Evolutionary conservation across 2,113 vertebrate genomes (phyloP), one percentile per base, ranked within the genome.

Genomic region (Geothlypis trichas): DNA sequence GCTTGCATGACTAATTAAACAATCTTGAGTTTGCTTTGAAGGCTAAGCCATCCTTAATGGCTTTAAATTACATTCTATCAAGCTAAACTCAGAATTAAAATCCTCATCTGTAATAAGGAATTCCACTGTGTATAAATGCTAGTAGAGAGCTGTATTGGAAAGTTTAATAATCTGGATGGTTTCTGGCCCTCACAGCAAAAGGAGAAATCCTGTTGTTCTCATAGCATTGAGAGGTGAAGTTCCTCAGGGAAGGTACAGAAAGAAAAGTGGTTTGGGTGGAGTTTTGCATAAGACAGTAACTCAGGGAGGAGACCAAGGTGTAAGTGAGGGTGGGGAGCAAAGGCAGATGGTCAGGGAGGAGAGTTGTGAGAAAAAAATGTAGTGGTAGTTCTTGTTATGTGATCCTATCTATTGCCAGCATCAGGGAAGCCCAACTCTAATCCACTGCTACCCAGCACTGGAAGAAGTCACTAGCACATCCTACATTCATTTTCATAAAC

Each of bases 1-100:
- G 75, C 84, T 97, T 97, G 92, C 96, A 97, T 96, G 95, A 97
- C 97, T 97, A 97, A 98, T 97, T 97, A 97, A 97, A 97, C 95
- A 95, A 97, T 97, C 94, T 94, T 90, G 92, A 83, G 80, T 96
- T 97, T 97, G 86, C 97, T 98, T 97, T 98, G 97, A 98, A 98
- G 95, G 61, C 90, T 96, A 96, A 98, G 93, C 81, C 95, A 97
- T 95, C 95, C 96, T 97, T 97, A 97, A 97, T 96, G 84, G 96
- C 94, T 97, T 98, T 97, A 97, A 97, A 97, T 97, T 97, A 81
- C 96, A 89, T 95, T 96, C 94, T 96, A 96, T 96, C 94, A 96
- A 96, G 91, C 96, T 93, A 96, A 97, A 67, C 95, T 97, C 92
- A 91, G 95, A 97, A 97, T 97, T 96, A 97, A 97, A 97, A 92